These are phyloP conservation scores for Prunella himalayana DNA, from an alignment of 2,113 vertebrate species.

Conservation along the genomic window DNA sequence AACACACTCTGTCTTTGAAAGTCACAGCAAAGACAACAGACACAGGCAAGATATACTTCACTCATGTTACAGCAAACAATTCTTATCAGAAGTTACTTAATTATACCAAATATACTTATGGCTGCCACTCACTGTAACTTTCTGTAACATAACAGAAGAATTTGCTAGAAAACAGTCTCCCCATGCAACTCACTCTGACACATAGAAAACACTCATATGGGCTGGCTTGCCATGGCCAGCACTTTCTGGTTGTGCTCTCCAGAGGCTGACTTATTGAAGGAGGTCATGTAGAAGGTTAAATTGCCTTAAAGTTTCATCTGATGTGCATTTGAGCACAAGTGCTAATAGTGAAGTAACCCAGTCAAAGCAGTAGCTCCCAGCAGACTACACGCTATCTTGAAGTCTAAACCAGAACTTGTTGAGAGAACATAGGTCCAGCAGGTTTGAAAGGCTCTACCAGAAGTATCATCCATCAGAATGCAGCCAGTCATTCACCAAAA, in stretches of 20 bases:
- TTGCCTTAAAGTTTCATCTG: not conserved
- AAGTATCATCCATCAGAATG: not conserved
- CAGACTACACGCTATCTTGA: fast-evolving
- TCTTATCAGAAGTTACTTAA: not conserved
- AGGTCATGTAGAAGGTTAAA: not conserved
- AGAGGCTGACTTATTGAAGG: not conserved
- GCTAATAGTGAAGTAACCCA: not conserved
- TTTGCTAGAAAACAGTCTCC: not conserved
- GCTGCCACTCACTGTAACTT: fast-evolving
- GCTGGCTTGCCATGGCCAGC: not conserved
- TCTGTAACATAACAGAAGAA: not conserved
- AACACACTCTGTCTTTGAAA: not conserved
- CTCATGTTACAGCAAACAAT: not conserved
- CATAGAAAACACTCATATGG: not conserved
- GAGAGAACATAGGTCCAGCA: not conserved
- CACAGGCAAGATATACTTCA: not conserved
- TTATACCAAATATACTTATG: not conserved
- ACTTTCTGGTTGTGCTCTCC: not conserved
- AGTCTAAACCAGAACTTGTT: not conserved
- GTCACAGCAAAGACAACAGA: not conserved
- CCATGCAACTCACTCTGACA: not conserved
- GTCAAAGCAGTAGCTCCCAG: not conserved
- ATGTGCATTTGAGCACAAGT: fast-evolving
- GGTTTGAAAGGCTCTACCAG: not conserved
- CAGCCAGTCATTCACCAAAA: not conserved